A percentile compares a stretch with the other conserved stretches of the same genome.
Conservation (phyloP, 2,113 vertebrate species). For the Malurus alboscapulatus region DNA sequence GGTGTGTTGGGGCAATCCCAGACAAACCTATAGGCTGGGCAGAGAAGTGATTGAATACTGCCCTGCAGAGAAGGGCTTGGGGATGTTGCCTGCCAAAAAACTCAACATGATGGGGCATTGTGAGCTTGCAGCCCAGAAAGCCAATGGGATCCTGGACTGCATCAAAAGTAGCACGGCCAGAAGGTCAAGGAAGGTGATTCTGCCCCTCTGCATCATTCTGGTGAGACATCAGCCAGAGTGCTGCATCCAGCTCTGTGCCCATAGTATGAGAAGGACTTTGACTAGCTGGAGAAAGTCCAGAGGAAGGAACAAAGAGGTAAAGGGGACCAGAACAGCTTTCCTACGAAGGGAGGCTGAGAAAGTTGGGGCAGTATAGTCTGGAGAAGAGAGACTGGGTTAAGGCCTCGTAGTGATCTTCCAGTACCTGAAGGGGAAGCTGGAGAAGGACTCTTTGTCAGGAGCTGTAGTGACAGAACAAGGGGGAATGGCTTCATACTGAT, state of each 20-base stretch:
- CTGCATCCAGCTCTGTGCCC: neutral
- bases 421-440: neutral
- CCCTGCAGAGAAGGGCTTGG: neutral
- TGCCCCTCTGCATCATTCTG: neutral
- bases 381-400: neutral
- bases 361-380: neutral
- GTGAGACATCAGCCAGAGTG: neutral
- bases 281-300: neutral
- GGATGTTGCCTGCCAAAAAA: neutral
- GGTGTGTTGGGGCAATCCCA: neutral
- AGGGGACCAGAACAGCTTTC: neutral
- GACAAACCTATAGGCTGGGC: neutral
- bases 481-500: neutral
- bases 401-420: neutral
- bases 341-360: neutral
- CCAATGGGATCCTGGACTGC: neutral
- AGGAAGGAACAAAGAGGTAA: rapidly evolving
- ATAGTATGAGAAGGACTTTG: neutral
- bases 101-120: neutral
- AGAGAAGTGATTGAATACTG: neutral
- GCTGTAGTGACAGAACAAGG: neutral
- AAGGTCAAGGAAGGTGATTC: neutral
- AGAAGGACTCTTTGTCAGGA: neutral
- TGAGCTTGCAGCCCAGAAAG: neutral
- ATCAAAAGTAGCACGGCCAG: neutral